Percentiles rank a stretch among this genome's conserved stretches.
These are phyloP conservation scores for Xiphophorus hellerii DNA, from an alignment of 2,113 vertebrate genomes.

Conservation along the genomic window DNA sequence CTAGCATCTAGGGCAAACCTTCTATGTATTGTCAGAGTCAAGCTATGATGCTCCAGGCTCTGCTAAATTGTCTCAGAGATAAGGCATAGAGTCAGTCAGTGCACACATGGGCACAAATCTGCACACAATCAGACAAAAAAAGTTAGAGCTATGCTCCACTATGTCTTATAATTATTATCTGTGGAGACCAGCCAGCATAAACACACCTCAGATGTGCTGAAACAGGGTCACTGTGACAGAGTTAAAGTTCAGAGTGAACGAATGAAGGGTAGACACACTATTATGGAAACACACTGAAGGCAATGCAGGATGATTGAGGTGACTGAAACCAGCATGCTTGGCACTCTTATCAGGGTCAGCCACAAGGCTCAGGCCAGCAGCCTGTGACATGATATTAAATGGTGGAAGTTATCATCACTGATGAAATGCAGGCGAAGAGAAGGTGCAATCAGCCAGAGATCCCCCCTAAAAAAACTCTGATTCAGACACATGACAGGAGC, in stretches of 20 bases:
- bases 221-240: slow-evolving; percentile 45
- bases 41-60: slow-evolving; percentile 11
- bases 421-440: slow-evolving; percentile 47
- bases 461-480: slow-evolving; percentile 7
- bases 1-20: too few species aligned
- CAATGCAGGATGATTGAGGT: slow-evolving; percentile 50
- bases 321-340: slow-evolving; percentile 38
- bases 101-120: slow-evolving; percentile 25
- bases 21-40: not conserved
- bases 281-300: slow-evolving; percentile 53
- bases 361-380: slow-evolving; percentile 59
- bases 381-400: slow-evolving; percentile 59
- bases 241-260: slow-evolving; percentile 37
- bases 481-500: slow-evolving; percentile 42
- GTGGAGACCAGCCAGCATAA: slow-evolving; percentile 26
- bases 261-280: slow-evolving; percentile 45
- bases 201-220: slow-evolving; percentile 40
- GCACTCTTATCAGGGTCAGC: slow-evolving; percentile 70
- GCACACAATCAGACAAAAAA: slow-evolving; percentile 4
- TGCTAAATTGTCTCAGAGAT: slow-evolving; percentile 14
- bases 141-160: not conserved
- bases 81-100: not conserved
- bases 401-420: slow-evolving; percentile 56
- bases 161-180: slow-evolving; percentile 10
- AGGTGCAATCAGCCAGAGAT: slow-evolving; percentile 47